Conservation (phyloP, 2,888 invertebrate species). For the Sphaerophoria rueppellii region DNA sequence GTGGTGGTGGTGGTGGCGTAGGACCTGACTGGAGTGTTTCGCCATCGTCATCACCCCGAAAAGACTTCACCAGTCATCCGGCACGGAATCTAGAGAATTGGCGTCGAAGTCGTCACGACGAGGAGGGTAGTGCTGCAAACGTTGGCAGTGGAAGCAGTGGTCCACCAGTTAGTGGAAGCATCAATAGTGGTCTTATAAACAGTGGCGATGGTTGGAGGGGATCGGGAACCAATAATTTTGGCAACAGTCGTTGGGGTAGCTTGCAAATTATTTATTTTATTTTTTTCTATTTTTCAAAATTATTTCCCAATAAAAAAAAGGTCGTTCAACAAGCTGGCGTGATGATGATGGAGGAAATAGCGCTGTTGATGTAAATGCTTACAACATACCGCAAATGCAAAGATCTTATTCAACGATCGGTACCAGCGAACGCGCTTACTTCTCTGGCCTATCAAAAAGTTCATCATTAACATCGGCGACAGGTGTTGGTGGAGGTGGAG, state of each 20-base stretch:
- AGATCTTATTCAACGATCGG: conserved; percentile 79
- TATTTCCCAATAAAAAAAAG: conserved; percentile 68
- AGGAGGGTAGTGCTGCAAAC: conserved; percentile 67
- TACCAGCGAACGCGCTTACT: conserved; percentile 76
- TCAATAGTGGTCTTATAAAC: conserved; percentile 60
- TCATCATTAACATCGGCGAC: conserved; percentile 63
- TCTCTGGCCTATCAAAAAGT: conserved; percentile 64
- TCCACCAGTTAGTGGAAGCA: conserved; percentile 35
- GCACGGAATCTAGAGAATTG: conserved; percentile 80
- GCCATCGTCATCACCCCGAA: conserved; percentile 80
- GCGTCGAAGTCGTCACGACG: conserved; percentile 80
- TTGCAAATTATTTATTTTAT: background rate
- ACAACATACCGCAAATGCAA: conserved; percentile 74
- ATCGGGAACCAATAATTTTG: conserved; percentile 72
- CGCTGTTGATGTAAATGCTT: conserved; percentile 48
- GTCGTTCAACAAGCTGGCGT: conserved; percentile 81
- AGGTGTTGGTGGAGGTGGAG: conserved; percentile 16
- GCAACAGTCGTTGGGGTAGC: conserved; percentile 79
- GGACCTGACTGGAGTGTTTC: conserved; percentile 79
- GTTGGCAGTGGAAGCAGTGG: conserved; percentile 7
- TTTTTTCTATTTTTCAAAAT: background rate
- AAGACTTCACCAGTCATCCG: conserved; percentile 79
- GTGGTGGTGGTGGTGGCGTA: no score
- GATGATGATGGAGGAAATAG: conserved; percentile 78
- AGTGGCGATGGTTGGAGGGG: conserved; percentile 74